phyloP scores from a whole-genome alignment of 2,113 vertebrate genomes.

The Crotalus viridis region DNA sequence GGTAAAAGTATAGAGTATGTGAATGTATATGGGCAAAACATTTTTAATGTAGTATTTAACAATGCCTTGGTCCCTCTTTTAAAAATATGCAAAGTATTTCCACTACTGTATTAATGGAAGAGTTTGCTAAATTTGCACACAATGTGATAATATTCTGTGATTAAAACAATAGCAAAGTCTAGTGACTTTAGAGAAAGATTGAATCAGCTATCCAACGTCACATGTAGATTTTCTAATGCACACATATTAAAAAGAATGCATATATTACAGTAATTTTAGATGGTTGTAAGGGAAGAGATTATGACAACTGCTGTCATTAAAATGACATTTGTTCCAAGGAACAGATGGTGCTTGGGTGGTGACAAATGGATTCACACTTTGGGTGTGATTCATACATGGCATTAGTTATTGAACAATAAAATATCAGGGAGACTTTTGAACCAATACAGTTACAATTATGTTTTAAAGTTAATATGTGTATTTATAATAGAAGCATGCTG shows the following conservation, averaged over 20 bases:
- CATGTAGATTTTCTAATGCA: constrained; percentile 42
- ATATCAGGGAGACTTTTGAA: accelerated
- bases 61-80: neutral
- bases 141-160: neutral
- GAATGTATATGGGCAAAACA: neutral
- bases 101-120: neutral
- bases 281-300: constrained; percentile 1
- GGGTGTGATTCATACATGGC: constrained; percentile 37
- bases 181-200: neutral
- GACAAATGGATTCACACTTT: constrained; percentile 49
- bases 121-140: neutral
- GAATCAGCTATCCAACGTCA: neutral
- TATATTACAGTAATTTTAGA: neutral
- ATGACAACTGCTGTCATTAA: constrained; percentile 54
- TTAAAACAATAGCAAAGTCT: constrained; percentile 1
- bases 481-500: neutral
- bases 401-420: neutral
- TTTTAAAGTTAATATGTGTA: neutral
- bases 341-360: constrained; percentile 53
- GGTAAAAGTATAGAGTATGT: neutral
- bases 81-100: neutral
- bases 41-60: neutral
- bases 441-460: neutral
- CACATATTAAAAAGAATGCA: constrained; percentile 36
- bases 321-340: constrained; percentile 38